phyloP scores from a whole-genome alignment of 1,140 invertebrate genomes.

The Trachymyrmex cornetzi region DNA sequence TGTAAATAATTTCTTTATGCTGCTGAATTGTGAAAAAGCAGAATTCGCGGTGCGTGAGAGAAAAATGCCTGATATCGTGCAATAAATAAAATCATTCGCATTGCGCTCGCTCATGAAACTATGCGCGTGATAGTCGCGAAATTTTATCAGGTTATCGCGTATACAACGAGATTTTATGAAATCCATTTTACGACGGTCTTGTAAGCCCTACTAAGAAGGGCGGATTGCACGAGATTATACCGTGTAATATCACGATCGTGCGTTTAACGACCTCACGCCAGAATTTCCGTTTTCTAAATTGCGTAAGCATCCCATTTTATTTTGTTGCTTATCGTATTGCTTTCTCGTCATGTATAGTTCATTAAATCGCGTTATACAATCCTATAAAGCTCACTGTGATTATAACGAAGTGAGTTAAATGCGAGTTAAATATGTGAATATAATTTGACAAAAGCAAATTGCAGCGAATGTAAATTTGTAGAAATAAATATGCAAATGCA shows the following conservation, averaged over 20 bases:
- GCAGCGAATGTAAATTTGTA: not conserved
- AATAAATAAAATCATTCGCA: slow-evolving; percentile 33
- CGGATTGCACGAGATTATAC: slow-evolving; percentile 32
- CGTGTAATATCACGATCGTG: slow-evolving; percentile 32
- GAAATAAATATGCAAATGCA: not conserved
- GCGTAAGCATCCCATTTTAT: slow-evolving; percentile 3
- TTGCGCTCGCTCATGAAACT: not conserved
- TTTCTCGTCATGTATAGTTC: not conserved
- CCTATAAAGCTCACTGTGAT: not conserved
- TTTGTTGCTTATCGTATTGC: not conserved
- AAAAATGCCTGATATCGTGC: slow-evolving; percentile 2
- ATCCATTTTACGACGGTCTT: slow-evolving; percentile 51
- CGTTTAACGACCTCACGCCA: not conserved
- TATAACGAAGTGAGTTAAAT: not conserved
- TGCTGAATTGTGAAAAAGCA: not conserved
- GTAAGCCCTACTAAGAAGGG: slow-evolving; percentile 20
- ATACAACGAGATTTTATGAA: slow-evolving; percentile 36
- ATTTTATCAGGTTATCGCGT: slow-evolving; percentile 46
- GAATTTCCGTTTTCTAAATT: not conserved
- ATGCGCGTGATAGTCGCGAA: not conserved
- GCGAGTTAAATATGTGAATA: slow-evolving; percentile 3
- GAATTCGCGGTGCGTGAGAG: not conserved
- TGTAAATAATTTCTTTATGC: slow-evolving; percentile 34
- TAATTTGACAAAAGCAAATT: not conserved
- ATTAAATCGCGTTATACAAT: not conserved